These are phyloP conservation scores for Apostichopus japonicus DNA, from an alignment of 35 echinoderm and acorn worm genomes.

Conservation along the genomic window DNA sequence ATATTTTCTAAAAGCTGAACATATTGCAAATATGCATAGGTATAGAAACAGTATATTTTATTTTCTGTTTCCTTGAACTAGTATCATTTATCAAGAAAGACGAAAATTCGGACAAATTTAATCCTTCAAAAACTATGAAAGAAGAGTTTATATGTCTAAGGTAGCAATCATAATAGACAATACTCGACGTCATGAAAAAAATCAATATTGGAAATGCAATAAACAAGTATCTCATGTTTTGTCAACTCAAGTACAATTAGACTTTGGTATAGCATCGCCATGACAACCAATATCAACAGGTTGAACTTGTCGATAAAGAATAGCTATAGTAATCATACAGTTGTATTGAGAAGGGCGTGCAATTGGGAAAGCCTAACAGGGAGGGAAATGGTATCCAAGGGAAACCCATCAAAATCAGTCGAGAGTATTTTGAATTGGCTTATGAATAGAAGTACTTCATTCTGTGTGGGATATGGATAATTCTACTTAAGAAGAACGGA, in stretches of 20 bases:
- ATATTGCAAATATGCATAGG: too few relatives aligned
- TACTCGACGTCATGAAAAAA: background rate
- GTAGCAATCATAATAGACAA: too few relatives aligned
- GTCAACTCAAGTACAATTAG: background rate
- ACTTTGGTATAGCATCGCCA: conserved; percentile 27
- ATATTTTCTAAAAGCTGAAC: too few relatives aligned
- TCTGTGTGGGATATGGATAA: too few relatives aligned
- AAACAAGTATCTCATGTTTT: background rate
- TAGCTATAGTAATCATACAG: background rate
- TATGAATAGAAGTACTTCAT: too few relatives aligned
- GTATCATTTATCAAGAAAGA: too few relatives aligned
- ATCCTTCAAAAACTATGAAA: too few relatives aligned
- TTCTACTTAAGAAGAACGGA: background rate
- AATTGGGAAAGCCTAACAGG: background rate
- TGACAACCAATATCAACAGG: conserved; percentile 3
- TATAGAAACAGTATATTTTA: too few relatives aligned
- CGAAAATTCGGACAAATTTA: too few relatives aligned
- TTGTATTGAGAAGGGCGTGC: too few relatives aligned
- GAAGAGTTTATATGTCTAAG: too few relatives aligned
- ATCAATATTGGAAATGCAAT: background rate
- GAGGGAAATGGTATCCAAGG: background rate
- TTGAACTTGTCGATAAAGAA: background rate
- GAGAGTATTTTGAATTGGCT: background rate
- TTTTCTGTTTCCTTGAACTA: too few relatives aligned
- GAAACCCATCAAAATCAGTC: background rate